Base-by-base conservation (phyloP, 2,797 vertebrate species). In the Acrossocheilus fasciatus region DNA sequence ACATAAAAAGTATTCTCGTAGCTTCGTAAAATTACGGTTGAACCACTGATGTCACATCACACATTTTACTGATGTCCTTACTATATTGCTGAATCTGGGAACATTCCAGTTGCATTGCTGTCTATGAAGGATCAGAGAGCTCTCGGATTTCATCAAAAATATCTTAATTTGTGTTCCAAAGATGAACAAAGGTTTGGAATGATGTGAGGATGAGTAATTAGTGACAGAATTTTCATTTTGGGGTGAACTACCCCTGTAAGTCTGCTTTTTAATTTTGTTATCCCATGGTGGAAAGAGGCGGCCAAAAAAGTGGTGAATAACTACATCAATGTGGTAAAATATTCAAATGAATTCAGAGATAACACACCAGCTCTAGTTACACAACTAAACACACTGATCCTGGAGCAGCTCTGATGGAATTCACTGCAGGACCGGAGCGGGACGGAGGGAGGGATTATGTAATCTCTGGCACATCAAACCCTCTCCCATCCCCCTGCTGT, bases 391-490 rank as follows among this genome's bases (percentile, higher is more conserved):
- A 64, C 34, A 18, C 81, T 83, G 62, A 80, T 83, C 82, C 64
- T 47, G 39, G 45, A 84, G 18, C 75, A 73, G 81, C 75, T 66
- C 45, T 74, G 57, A 77, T 77, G 73, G 79, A 86, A 59, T 75
- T 50, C 70, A 23, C 83, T 5, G 47, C 83, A 64, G 57, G 69
- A 11, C 4, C 6, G n/a, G 74, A 41, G 43, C 12, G 54, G 84
- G 84, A 72, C 45, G 57, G 34, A 81, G 88, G 50, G 87, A 9
- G 50, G 82, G 77, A 86, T 94, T 94, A 93, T 92, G 92, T 89
- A 94, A 95, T 92, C 74, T 84, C 11, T 69, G 18, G 50, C 59
- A 78, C 78, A 88, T 85, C 59, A 85, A 87, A 85, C 59, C 62
- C 85, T 59, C 69, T 76, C 57, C 39, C 70, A 26, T 81, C 77